Evolutionary conservation across 1,140 invertebrate species (phyloP).

Genomic region (Lasaia peninsularis): DNA sequence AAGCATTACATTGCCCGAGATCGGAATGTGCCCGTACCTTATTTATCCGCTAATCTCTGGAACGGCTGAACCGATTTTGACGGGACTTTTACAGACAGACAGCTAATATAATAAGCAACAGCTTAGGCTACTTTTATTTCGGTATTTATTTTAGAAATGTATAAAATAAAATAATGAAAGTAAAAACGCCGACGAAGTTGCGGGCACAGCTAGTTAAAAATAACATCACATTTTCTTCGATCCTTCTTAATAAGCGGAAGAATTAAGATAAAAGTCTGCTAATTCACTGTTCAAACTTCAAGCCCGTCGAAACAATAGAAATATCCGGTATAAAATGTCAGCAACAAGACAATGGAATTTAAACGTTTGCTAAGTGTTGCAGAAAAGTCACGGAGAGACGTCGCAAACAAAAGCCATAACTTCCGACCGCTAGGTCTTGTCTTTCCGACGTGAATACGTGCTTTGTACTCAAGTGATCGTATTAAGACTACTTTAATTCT

Average conservation of each 20-base stretch:
- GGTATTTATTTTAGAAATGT: too few relatives aligned
- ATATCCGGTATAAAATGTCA: slow-evolving; percentile 43
- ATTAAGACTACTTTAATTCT: slow-evolving; percentile 2
- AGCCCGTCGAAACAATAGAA: slow-evolving; percentile 26
- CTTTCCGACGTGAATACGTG: slow-evolving; percentile 32
- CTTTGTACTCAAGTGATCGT: slow-evolving; percentile 20
- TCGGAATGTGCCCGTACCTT: too few relatives aligned
- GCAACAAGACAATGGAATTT: slow-evolving; percentile 41
- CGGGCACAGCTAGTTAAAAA: too few relatives aligned
- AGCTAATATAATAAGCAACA: too few relatives aligned
- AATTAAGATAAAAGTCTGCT: not conserved
- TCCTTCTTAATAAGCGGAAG: not conserved
- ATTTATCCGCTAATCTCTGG: too few relatives aligned
- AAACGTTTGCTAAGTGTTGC: slow-evolving; percentile 53
- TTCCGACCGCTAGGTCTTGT: slow-evolving; percentile 34
- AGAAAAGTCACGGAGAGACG: slow-evolving; percentile 44
- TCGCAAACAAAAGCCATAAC: slow-evolving; percentile 41
- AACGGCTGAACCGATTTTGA: too few relatives aligned
- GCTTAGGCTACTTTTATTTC: too few relatives aligned
- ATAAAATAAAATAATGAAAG: too few relatives aligned
- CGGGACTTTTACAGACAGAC: too few relatives aligned
- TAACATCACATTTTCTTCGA: not conserved
- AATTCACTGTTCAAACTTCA: slow-evolving; percentile 8
- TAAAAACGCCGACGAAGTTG: too few relatives aligned
- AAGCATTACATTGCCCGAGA: too few relatives aligned